Percentiles rank a stretch among this genome's conserved stretches.
Conservation (phyloP, 1,140 invertebrate genomes). For the Tenebrio molitor region DNA sequence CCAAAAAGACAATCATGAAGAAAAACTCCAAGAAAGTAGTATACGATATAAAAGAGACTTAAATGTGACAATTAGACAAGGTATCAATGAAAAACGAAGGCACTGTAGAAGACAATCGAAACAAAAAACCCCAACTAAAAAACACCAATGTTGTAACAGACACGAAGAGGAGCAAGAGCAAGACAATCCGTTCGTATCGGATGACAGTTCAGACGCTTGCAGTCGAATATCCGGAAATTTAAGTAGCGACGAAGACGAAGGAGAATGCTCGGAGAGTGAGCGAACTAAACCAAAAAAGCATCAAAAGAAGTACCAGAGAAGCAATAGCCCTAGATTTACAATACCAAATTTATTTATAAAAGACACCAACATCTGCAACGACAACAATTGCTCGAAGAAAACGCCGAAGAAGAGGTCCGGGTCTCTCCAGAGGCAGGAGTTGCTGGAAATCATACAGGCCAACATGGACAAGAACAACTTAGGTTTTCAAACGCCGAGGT, state of each 20-base stretch:
- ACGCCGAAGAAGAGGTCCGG: conserved; percentile 72
- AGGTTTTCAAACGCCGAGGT: conserved; percentile 85
- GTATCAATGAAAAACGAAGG: conserved; percentile 43
- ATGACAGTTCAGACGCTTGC: conserved; percentile 53
- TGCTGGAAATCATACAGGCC: conserved; percentile 88
- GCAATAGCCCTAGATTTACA: conserved; percentile 45
- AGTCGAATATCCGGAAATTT: conserved; percentile 64
- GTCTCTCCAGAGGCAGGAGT: conserved; percentile 83
- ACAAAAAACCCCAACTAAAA: conserved; percentile 59
- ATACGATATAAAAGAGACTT: conserved; percentile 53
- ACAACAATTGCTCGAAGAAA: conserved; percentile 56
- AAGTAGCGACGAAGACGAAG: conserved; percentile 66
- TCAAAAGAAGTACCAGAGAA: conserved; percentile 58
- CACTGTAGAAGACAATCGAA: conserved; percentile 48
- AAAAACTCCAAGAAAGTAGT: conserved; percentile 45
- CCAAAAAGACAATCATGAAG: conserved; percentile 45
- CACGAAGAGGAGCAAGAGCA: conserved; percentile 48
- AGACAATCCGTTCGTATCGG: conserved; percentile 50
- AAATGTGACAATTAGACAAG: conserved; percentile 55
- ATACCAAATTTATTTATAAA: conserved; percentile 45
- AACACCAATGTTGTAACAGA: conserved; percentile 56
- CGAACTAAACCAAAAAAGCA: conserved; percentile 53
- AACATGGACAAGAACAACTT: conserved; percentile 94
- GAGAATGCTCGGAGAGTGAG: conserved; percentile 53
- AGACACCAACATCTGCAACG: conserved; percentile 44